phyloP scores from a whole-genome alignment of 1,140 invertebrate genomes.

The Drosophila pseudoobscura region DNA sequence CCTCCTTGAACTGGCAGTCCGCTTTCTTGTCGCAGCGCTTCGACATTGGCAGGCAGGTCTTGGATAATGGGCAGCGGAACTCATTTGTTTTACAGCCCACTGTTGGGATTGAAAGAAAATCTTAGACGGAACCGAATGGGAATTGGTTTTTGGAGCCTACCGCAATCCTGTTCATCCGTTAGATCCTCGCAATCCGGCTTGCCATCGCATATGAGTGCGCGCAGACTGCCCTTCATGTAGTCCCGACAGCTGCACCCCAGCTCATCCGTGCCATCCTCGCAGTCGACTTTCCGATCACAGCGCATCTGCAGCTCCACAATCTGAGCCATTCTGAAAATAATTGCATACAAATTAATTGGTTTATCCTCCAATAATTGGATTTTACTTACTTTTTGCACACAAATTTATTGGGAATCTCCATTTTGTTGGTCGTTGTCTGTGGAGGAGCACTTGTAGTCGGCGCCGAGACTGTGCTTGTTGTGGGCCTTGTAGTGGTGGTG shows the following conservation, averaged over 20 bases:
- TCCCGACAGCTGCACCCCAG: constrained; percentile 89
- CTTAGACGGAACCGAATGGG: not conserved
- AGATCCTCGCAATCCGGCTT: constrained; percentile 89
- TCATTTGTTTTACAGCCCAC: constrained; percentile 58
- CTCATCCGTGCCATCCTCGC: constrained; percentile 93
- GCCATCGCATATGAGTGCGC: constrained; percentile 89
- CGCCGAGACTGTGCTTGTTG: constrained; percentile 1
- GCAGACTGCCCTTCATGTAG: constrained; percentile 84
- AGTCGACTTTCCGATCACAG: constrained; percentile 90
- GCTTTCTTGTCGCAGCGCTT: constrained; percentile 86
- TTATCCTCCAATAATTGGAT: no score
- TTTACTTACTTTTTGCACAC: constrained; percentile 67
- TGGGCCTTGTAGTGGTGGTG: not conserved
- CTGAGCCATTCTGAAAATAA: constrained; percentile 86
- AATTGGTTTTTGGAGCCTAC: constrained; percentile 76
- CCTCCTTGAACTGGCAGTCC: constrained; percentile 88
- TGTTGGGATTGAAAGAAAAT: constrained; percentile 4
- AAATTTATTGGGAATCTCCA: constrained; percentile 65
- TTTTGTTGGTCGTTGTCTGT: constrained; percentile 19
- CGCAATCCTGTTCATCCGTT: constrained; percentile 90
- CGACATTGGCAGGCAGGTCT: constrained; percentile 85
- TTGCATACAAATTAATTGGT: not conserved
- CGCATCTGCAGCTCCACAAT: constrained; percentile 85
- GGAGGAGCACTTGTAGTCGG: constrained; percentile 7
- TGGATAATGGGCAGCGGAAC: constrained; percentile 73